phyloP scores from a whole-genome alignment of 1,140 invertebrate genomes.

The Drosophila persimilis region DNA sequence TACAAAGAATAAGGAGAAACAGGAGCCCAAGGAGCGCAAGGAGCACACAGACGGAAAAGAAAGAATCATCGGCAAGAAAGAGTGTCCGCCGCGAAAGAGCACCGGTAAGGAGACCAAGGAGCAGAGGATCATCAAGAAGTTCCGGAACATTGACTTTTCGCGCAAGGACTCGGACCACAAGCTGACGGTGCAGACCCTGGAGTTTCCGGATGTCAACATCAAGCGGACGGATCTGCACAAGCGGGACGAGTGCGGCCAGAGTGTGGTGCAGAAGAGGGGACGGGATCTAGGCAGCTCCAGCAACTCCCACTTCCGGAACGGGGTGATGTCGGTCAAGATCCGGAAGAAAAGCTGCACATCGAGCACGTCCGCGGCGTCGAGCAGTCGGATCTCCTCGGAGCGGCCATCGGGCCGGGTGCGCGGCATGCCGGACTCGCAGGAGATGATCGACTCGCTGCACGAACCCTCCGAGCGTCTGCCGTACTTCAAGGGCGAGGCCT shows the following conservation, averaged over 20 bases:
- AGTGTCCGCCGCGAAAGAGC: conserved; percentile 42
- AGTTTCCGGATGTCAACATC: conserved; percentile 64
- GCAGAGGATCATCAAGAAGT: conserved; percentile 48
- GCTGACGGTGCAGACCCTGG: conserved; percentile 58
- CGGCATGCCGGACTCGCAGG: conserved; percentile 29
- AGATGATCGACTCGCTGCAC: conserved; percentile 63
- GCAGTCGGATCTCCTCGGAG: neutral
- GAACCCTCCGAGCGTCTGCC: conserved; percentile 24
- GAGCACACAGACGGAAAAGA: neutral
- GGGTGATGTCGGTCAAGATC: conserved; percentile 57
- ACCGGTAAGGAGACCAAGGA: conserved; percentile 20
- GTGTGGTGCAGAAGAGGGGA: conserved; percentile 16
- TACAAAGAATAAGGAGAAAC: too few species aligned
- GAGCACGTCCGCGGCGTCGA: neutral
- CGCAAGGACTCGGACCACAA: conserved; percentile 38
- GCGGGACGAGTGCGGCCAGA: conserved; percentile 55
- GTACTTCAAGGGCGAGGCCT: conserved; percentile 48
- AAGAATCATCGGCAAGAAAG: neutral
- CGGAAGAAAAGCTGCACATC: conserved; percentile 30
- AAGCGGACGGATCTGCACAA: conserved; percentile 49
- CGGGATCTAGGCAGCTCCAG: conserved; percentile 49
- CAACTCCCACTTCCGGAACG: conserved; percentile 56
- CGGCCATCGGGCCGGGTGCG: too few species aligned
- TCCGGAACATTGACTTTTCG: conserved; percentile 68
- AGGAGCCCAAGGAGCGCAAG: neutral